Evolutionary conservation across 2,797 vertebrate genomes (phyloP).

Genomic region (Coregonus ussuriensis): DNA sequence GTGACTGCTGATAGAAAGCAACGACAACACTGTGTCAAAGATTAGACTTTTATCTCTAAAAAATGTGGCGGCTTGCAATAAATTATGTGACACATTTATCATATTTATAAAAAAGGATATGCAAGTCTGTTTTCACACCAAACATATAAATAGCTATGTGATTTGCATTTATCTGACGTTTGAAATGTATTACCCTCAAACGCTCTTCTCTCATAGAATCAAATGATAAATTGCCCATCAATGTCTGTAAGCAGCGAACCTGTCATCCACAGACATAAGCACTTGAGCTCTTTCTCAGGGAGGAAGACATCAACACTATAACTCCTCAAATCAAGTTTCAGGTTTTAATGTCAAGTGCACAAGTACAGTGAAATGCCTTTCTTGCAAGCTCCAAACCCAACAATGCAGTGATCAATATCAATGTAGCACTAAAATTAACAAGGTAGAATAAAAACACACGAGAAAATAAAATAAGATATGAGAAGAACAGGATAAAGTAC

Average conservation of each 20-base stretch:
- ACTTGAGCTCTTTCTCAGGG: background rate
- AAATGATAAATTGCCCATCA: constrained; percentile 18
- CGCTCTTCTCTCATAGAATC: background rate
- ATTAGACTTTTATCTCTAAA: background rate
- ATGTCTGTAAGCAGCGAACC: background rate
- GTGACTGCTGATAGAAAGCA: background rate
- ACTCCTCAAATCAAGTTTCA: background rate
- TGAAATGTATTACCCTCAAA: constrained; percentile 14
- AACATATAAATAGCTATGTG: constrained; percentile 1
- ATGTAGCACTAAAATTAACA: too few relatives aligned
- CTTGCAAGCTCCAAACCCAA: too few relatives aligned
- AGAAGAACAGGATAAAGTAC: background rate
- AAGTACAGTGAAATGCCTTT: too few relatives aligned
- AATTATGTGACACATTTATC: background rate
- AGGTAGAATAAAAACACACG: too few relatives aligned
- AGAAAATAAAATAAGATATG: too few relatives aligned
- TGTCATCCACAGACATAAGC: background rate
- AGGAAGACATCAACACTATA: background rate
- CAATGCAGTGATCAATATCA: too few relatives aligned
- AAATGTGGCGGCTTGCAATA: background rate
- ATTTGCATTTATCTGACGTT: constrained; percentile 9
- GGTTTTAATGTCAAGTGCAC: too few relatives aligned
- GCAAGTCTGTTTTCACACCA: background rate
- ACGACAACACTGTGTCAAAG: background rate
- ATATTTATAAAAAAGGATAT: background rate